Conservation (phyloP, 2,888 invertebrate genomes). For the Alloscopus bannaensis region DNA sequence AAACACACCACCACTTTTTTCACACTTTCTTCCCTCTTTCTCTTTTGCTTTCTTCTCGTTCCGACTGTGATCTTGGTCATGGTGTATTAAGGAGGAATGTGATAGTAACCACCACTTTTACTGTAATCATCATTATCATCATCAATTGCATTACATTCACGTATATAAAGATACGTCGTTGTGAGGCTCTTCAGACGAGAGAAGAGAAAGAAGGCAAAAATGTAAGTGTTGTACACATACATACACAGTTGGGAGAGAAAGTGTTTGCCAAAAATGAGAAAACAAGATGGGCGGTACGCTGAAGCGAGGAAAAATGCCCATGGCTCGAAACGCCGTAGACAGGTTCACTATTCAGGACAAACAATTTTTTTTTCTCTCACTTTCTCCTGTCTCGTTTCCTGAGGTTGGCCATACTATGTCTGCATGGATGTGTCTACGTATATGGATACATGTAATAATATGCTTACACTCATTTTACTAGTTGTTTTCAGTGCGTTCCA, state of each 20-base stretch:
- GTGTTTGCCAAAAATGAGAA: conserved; percentile 51
- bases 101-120: conserved; percentile 11
- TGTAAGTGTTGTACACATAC: neutral
- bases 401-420: neutral
- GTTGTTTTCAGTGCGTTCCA: conserved; percentile 45
- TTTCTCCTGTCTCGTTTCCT: no score
- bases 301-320: conserved; percentile 46
- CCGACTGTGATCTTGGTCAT: neutral
- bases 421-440: neutral
- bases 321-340: conserved; percentile 25
- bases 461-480: conserved; percentile 44
- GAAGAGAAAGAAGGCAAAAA: conserved; percentile 12
- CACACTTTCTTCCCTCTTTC: conserved; percentile 7
- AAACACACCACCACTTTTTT: conserved; percentile 26
- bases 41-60: conserved; percentile 2
- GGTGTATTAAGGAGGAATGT: conserved; percentile 24
- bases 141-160: conserved; percentile 28
- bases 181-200: neutral
- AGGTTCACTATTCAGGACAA: conserved; percentile 18
- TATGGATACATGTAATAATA: conserved; percentile 13
- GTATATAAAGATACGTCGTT: conserved; percentile 1
- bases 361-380: no score
- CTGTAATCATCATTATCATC: conserved; percentile 41
- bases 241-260: conserved; percentile 19
- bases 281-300: conserved; percentile 53